A percentile compares a stretch with the other conserved stretches of the same genome.
Conservation (phyloP, 92 coral and sea anemone genomes). For the Plumapathes pennacea region DNA sequence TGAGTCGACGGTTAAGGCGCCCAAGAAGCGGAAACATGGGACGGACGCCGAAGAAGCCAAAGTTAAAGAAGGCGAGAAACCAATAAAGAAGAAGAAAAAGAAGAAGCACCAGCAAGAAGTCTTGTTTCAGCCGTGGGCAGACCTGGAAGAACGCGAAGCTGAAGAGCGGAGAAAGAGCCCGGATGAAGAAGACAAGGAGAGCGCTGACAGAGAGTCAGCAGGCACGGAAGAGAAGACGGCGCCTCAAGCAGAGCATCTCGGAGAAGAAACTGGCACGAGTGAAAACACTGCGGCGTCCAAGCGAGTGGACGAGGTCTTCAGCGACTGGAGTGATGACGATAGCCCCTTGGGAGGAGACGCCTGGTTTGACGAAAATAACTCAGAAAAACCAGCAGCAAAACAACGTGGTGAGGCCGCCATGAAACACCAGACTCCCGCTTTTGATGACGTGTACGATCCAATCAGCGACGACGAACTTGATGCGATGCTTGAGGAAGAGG, state of each 20-base stretch:
- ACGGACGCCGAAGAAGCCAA: constrained; percentile 51
- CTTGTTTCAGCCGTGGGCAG: constrained; percentile 87
- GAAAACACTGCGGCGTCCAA: constrained; percentile 16
- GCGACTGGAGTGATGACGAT: constrained; percentile 98
- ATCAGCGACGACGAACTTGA: constrained; percentile 98
- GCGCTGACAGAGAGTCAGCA: constrained; percentile 17
- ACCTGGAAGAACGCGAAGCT: constrained; percentile 75
- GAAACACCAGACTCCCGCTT: constrained; percentile 55
- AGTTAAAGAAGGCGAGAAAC: constrained; percentile 68
- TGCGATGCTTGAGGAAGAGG: constrained; percentile 88
- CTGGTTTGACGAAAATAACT: constrained; percentile 68
- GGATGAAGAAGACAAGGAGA: constrained; percentile 5
- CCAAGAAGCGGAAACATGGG: constrained; percentile 62
- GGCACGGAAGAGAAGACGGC: constrained; percentile 7
- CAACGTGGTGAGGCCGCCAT: constrained; percentile 3
- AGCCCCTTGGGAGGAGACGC: constrained; percentile 80
- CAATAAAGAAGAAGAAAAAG: constrained; percentile 83
- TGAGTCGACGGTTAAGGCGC: constrained; percentile 32
- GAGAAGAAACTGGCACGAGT: constrained; percentile 14
- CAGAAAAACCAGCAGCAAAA: constrained; percentile 30
- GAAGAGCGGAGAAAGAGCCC: constrained; percentile 24
- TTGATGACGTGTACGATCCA: constrained; percentile 98
- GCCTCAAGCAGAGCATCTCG: not conserved
- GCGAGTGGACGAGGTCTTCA: constrained; percentile 68
- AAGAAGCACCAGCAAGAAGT: constrained; percentile 85